A percentile compares a stretch with the other conserved stretches of the same genome.
Conservation (phyloP, 1,140 invertebrate genomes). For the Pomacea maculata region DNA sequence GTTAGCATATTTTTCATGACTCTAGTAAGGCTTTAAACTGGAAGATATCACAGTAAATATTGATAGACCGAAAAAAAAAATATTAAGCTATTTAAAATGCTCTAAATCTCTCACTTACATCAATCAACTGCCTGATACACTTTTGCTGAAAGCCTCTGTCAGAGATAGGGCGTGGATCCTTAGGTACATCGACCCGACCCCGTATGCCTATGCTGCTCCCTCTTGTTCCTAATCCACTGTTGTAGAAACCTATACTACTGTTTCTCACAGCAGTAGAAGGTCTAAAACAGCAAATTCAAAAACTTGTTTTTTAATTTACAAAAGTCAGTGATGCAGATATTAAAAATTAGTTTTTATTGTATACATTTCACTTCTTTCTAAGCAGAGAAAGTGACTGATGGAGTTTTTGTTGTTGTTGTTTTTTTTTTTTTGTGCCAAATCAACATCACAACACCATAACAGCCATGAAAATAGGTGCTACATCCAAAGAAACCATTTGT, state of each 20-base stretch:
- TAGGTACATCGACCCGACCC: slow-evolving; percentile 40
- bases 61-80: not conserved
- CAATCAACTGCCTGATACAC: slow-evolving; percentile 41
- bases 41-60: not conserved
- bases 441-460: not conserved
- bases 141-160: slow-evolving; percentile 45
- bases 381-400: not conserved
- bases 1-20: not conserved
- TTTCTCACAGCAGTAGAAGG: not conserved
- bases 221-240: slow-evolving; percentile 4
- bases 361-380: not conserved
- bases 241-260: slow-evolving; percentile 4
- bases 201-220: slow-evolving; percentile 42
- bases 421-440: not conserved
- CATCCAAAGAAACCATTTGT: too few species aligned
- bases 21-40: not conserved
- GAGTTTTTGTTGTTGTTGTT: not conserved
- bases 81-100: not conserved
- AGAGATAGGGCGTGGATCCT: slow-evolving; percentile 51
- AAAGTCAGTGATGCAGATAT: not conserved
- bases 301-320: not conserved
- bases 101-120: slow-evolving; percentile 33
- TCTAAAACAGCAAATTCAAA: not conserved
- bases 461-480: too few species aligned
- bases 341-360: not conserved